Percentiles rank a stretch among this genome's conserved stretches.
Evolutionary conservation across 2,888 invertebrate species (phyloP).

Genomic region (Caenorhabditis japonica): DNA sequence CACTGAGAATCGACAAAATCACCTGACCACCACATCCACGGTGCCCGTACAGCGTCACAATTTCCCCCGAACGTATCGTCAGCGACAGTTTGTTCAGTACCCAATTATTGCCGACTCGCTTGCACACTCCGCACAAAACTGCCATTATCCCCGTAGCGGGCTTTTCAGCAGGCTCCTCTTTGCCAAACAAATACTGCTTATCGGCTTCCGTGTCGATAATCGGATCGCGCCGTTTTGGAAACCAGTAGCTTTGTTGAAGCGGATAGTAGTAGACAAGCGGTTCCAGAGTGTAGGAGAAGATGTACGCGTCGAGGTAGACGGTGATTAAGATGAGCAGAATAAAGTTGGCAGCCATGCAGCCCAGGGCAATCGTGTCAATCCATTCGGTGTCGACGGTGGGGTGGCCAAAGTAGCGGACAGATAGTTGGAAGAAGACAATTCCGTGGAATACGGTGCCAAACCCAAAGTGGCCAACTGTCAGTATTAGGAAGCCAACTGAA

Average conservation of each 20-base stretch:
- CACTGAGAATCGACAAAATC: slow-evolving; percentile 24
- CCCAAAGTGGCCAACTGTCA: slow-evolving; percentile 37
- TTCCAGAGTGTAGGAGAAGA: slow-evolving; percentile 9
- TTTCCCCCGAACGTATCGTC: slow-evolving; percentile 18
- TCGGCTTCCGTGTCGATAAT: slow-evolving; percentile 6
- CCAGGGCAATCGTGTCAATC: slow-evolving; percentile 16
- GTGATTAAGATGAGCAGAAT: neutral
- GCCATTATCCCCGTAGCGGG: neutral
- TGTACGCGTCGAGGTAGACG: slow-evolving; percentile 31
- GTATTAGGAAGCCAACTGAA: slow-evolving; percentile 25
- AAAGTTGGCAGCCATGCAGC: slow-evolving; percentile 27
- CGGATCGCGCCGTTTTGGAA: slow-evolving; percentile 6
- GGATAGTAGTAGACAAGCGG: slow-evolving; percentile 21
- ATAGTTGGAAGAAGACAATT: slow-evolving; percentile 25
- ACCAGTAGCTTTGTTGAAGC: slow-evolving; percentile 23
- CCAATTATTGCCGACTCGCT: slow-evolving; percentile 21
- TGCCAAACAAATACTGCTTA: slow-evolving; percentile 6
- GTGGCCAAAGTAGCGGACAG: slow-evolving; percentile 24
- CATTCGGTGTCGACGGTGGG: slow-evolving; percentile 4
- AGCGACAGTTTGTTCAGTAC: slow-evolving; percentile 25
- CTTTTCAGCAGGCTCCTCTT: neutral
- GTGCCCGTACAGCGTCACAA: slow-evolving; percentile 31
- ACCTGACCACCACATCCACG: slow-evolving; percentile 41
- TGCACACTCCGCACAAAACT: slow-evolving; percentile 29
- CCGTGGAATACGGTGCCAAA: slow-evolving; percentile 29